Evolutionary conservation across 1,140 invertebrate genomes (phyloP).

Genomic region (Dendroctonus ponderosae): DNA sequence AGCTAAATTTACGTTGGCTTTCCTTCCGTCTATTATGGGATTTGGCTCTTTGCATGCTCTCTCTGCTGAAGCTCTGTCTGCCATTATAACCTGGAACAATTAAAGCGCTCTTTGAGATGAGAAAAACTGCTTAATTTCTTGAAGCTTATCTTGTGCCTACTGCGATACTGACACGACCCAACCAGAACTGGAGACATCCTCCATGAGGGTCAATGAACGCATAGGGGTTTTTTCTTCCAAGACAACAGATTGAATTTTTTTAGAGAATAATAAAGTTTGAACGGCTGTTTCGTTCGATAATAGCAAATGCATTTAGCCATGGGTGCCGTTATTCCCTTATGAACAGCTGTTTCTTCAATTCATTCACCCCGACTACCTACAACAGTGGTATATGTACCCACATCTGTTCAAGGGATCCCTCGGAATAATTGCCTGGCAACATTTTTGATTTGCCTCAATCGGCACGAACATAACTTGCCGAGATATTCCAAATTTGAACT

Average conservation of each 20-base stretch:
- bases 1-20: constrained; percentile 97
- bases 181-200: no score
- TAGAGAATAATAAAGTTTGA: no score
- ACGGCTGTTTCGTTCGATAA: no score
- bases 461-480: background rate
- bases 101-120: background rate
- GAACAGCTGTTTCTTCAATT: constrained; percentile 26
- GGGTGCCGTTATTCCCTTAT: constrained; percentile 23
- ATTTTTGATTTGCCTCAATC: background rate
- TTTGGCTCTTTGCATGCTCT: constrained; percentile 96
- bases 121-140: background rate
- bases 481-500: background rate
- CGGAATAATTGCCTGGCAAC: background rate
- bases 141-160: no score
- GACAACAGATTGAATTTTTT: no score
- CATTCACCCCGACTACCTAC: constrained; percentile 29
- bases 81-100: constrained; percentile 90
- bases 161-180: no score
- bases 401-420: constrained; percentile 18
- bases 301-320: no score
- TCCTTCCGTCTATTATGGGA: constrained; percentile 97
- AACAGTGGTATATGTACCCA: constrained; percentile 18
- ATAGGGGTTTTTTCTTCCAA: no score
- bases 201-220: no score
- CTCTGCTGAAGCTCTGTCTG: constrained; percentile 87